phyloP scores from a whole-genome alignment of 1,140 invertebrate species.

The Cotesia typhae region DNA sequence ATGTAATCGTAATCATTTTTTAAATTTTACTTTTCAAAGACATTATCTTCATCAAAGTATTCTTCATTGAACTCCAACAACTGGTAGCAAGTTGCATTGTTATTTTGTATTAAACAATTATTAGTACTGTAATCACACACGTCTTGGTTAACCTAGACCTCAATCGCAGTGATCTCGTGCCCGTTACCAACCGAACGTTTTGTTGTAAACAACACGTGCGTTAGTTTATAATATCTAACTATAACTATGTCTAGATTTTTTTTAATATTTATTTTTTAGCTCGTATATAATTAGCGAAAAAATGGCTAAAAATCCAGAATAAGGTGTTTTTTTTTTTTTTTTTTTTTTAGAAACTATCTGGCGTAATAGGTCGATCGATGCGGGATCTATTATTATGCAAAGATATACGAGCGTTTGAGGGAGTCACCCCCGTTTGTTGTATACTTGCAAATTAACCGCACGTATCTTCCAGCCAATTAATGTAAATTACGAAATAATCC shows the following conservation, averaged over 20 bases:
- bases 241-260: background rate
- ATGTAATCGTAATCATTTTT: too few species aligned
- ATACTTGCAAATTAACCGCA: conserved; percentile 32
- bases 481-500: conserved; percentile 28
- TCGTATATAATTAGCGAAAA: background rate
- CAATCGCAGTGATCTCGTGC: conserved; percentile 28
- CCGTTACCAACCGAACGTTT: conserved; percentile 9
- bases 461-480: conserved; percentile 26
- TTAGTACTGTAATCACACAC: conserved; percentile 18
- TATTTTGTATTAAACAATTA: conserved; percentile 20
- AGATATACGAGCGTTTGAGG: conserved; percentile 34
- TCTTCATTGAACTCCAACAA: background rate
- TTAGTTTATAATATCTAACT: background rate
- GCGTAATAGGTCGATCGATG: conserved; percentile 37
- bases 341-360: conserved; percentile 3
- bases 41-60: background rate
- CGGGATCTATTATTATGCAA: conserved; percentile 38
- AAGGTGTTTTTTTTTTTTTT: background rate
- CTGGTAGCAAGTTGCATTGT: conserved; percentile 6
- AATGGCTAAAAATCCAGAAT: background rate
- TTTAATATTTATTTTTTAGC: too few species aligned
- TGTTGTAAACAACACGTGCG: conserved; percentile 20
- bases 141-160: conserved; percentile 27
- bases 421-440: conserved; percentile 20
- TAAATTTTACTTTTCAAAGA: too few species aligned